Evolutionary conservation across 2,113 vertebrate genomes (phyloP).

Genomic region (Dipodomys stephensi): DNA sequence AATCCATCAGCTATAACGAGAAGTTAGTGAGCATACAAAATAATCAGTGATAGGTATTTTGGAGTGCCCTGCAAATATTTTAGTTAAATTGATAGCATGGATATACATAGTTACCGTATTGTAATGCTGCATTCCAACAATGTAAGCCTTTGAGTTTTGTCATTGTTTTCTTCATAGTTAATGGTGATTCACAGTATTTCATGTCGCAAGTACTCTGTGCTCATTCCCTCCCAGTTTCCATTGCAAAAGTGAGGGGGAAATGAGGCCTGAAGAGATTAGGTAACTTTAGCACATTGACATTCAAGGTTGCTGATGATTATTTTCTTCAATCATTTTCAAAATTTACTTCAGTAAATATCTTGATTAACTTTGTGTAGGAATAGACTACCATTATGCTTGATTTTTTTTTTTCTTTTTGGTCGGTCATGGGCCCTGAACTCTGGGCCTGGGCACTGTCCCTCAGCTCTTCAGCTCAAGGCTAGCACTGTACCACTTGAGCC

Average conservation of each 20-base stretch:
- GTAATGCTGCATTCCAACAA: neutral
- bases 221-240: neutral
- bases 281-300: neutral
- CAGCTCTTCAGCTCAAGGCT: no score
- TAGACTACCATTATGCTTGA: neutral
- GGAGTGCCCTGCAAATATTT: neutral
- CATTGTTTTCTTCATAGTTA: neutral
- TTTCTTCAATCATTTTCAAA: neutral
- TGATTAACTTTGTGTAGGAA: neutral
- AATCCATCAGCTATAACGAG: neutral
- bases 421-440: no score
- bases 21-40: slow-evolving; percentile 57
- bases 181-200: neutral
- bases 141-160: neutral
- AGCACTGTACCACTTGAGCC: no score
- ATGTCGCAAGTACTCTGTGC: neutral
- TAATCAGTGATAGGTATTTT: neutral
- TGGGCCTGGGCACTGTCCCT: no score
- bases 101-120: neutral
- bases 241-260: neutral
- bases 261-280: neutral
- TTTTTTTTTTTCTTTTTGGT: no score
- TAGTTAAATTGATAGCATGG: neutral
- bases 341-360: neutral
- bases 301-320: neutral